These are phyloP conservation scores for Cephalopachus bancanus DNA, from an alignment of 2,797 vertebrate species.

Conservation along the genomic window DNA sequence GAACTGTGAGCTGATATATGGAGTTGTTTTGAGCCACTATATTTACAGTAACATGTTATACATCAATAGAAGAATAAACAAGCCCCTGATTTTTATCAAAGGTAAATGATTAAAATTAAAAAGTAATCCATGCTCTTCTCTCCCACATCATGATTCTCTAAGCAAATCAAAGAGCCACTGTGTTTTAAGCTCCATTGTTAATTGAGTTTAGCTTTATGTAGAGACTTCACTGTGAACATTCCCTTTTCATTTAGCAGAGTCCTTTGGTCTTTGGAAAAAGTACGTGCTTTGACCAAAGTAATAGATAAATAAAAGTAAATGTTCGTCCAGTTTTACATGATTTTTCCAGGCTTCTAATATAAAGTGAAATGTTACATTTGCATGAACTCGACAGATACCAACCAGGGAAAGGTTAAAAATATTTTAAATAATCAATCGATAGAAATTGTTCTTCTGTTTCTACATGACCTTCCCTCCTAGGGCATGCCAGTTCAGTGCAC, in stretches of 20 bases:
- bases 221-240: not conserved
- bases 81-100: not conserved
- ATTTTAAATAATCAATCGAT: not conserved
- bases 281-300: not conserved
- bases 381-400: conserved; percentile 32
- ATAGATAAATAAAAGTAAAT: conserved; percentile 51
- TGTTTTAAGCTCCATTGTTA: not conserved
- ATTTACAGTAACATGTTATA: not conserved
- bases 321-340: not conserved
- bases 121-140: not conserved
- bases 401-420: not conserved
- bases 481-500: not conserved
- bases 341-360: conserved; percentile 33
- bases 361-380: conserved; percentile 31
- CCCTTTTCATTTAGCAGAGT: conserved; percentile 3
- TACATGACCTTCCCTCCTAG: not conserved
- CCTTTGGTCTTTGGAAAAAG: conserved; percentile 3
- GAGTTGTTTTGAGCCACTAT: not conserved
- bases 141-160: not conserved
- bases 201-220: not conserved
- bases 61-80: not conserved
- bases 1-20: not conserved
- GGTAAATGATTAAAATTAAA: conserved; percentile 8
- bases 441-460: not conserved
- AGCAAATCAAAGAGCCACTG: not conserved